These are phyloP conservation scores for Diploptera punctata DNA, from an alignment of 2,888 invertebrate genomes.

Conservation along the genomic window DNA sequence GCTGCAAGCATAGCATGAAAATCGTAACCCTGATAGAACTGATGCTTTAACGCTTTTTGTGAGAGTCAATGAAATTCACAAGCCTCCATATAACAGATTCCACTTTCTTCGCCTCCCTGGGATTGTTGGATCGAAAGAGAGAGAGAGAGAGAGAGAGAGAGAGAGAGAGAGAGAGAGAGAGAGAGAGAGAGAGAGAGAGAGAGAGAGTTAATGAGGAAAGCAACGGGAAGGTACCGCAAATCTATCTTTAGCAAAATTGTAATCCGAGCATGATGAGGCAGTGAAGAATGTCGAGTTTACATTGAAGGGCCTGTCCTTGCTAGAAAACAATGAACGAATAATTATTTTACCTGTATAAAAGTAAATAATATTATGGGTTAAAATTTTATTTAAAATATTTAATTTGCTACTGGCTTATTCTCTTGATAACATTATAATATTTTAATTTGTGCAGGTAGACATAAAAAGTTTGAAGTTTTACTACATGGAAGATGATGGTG, in stretches of 20 bases:
- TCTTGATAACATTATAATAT: constrained; percentile 47
- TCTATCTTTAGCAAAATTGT: neutral
- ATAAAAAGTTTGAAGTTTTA: constrained; percentile 60
- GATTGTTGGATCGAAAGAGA: too few species aligned
- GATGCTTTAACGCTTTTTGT: too few species aligned
- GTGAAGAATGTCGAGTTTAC: too few species aligned
- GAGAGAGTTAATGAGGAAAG: too few species aligned
- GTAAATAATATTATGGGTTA: neutral
- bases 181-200: too few species aligned
- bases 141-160: too few species aligned
- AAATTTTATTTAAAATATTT: neutral
- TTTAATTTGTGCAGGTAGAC: constrained; percentile 51
- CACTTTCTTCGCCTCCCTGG: too few species aligned
- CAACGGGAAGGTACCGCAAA: neutral
- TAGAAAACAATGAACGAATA: neutral
- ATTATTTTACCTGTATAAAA: neutral
- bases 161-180: too few species aligned
- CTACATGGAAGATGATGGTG: constrained; percentile 68
- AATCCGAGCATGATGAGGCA: neutral
- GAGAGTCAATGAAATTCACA: too few species aligned
- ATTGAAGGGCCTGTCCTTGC: neutral
- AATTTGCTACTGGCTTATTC: neutral
- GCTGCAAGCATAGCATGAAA: too few species aligned
- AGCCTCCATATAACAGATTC: too few species aligned
- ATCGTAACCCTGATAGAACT: too few species aligned